Conservation (phyloP, 1,140 invertebrate genomes). For the Oryctes rhinoceros region DNA sequence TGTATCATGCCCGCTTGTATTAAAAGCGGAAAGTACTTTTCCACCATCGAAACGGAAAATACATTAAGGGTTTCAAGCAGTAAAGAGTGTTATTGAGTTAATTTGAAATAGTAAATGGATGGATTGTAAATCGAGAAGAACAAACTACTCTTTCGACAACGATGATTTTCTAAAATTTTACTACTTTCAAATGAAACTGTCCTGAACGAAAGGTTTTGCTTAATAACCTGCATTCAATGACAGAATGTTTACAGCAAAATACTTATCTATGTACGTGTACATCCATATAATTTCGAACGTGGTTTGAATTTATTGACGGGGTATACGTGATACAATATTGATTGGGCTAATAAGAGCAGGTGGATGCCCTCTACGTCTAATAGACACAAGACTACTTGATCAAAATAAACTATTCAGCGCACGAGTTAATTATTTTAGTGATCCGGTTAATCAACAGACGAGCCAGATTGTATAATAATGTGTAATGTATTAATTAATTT, state of each 20-base stretch:
- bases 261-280: conserved; percentile 17
- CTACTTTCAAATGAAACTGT: too few relatives aligned
- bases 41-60: too few relatives aligned
- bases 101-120: too few relatives aligned
- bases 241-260: conserved; percentile 5
- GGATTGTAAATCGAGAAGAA: too few relatives aligned
- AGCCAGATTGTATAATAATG: conserved; percentile 33
- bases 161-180: too few relatives aligned
- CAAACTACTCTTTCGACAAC: too few relatives aligned
- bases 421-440: conserved; percentile 34
- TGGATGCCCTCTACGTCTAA: conserved; percentile 1
- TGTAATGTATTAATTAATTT: conserved; percentile 36
- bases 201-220: too few relatives aligned
- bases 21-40: too few relatives aligned
- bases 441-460: conserved; percentile 33
- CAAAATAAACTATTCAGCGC: conserved; percentile 33
- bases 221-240: background rate
- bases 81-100: too few relatives aligned
- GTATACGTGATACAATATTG: conserved; percentile 33
- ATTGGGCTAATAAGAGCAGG: conserved; percentile 33
- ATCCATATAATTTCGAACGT: conserved; percentile 29
- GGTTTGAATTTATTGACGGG: conserved; percentile 29
- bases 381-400: conserved; percentile 34
- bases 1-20: too few relatives aligned
- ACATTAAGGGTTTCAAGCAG: too few relatives aligned